Conservation (phyloP, 1,140 invertebrate species). For the Myzus persicae region DNA sequence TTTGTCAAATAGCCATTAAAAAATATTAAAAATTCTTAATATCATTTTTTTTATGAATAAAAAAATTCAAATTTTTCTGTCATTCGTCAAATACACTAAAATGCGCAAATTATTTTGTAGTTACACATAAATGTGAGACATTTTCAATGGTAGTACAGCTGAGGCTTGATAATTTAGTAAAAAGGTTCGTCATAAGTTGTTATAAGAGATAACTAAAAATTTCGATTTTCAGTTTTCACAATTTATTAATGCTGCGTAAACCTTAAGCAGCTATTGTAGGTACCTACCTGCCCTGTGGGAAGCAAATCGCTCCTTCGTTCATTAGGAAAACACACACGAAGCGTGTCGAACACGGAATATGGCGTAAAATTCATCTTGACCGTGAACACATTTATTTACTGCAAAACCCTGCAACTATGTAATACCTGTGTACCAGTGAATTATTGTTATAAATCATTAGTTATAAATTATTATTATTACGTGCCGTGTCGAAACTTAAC, state of each 20-base stretch:
- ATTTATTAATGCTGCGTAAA: not conserved
- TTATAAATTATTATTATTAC: not conserved
- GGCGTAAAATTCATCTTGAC: not conserved
- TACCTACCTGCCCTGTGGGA: not conserved
- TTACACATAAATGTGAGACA: not conserved
- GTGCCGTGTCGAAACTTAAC: not conserved
- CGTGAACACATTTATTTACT: not conserved
- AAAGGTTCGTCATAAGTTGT: not conserved
- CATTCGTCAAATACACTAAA: not conserved
- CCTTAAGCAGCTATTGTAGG: not conserved
- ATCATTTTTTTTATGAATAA: too few relatives aligned
- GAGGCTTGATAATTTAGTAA: not conserved
- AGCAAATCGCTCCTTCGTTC: not conserved
- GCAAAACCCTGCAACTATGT: not conserved
- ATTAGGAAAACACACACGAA: not conserved
- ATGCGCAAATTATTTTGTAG: not conserved
- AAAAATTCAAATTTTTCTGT: not conserved
- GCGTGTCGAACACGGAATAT: not conserved
- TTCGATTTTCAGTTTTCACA: not conserved
- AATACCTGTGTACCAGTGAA: not conserved
- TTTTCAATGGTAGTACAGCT: not conserved
- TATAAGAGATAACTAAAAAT: not conserved
- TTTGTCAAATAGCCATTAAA: too few relatives aligned
- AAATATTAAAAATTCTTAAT: not conserved
- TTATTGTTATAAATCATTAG: not conserved